phyloP scores from a whole-genome alignment of 1,140 invertebrate species.

The Atta cephalotes region DNA sequence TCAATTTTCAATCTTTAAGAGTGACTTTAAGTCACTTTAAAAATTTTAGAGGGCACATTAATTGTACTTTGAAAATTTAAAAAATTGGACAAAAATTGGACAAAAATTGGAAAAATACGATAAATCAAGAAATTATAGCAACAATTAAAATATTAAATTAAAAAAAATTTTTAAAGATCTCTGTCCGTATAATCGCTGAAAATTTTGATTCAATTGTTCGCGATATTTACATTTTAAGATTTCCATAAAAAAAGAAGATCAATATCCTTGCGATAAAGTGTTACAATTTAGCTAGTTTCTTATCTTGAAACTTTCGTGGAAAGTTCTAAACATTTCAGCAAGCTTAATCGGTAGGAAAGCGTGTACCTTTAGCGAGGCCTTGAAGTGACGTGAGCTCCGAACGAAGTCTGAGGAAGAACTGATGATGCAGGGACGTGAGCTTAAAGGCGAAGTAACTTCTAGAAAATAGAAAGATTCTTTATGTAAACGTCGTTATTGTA shows the following conservation, averaged over 20 bases:
- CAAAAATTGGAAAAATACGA: not conserved
- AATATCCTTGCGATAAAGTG: constrained; percentile 26
- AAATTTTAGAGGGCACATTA: not conserved
- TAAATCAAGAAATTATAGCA: not conserved
- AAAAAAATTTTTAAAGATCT: not conserved
- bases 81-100: not conserved
- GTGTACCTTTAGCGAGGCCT: constrained; percentile 88
- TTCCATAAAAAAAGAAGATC: not conserved
- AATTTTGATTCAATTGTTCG: not conserved
- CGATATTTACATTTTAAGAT: not conserved
- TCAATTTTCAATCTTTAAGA: too few relatives aligned
- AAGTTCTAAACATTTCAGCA: constrained; percentile 22
- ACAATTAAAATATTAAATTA: not conserved
- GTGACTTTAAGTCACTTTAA: too few relatives aligned
- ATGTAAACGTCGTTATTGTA: not conserved
- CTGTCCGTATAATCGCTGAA: not conserved
- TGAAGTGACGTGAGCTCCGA: constrained; percentile 90
- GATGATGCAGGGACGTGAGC: constrained; percentile 91
- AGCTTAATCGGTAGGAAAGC: constrained; percentile 25
- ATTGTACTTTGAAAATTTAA: not conserved
- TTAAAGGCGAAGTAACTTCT: constrained; percentile 92
- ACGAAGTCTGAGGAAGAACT: constrained; percentile 91
- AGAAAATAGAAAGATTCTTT: constrained; percentile 70
- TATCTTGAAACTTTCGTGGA: constrained; percentile 8
- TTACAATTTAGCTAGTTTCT: constrained; percentile 30